A percentile compares a stretch with the other conserved stretches of the same genome.
Evolutionary conservation across 1,140 invertebrate genomes (phyloP).

Genomic region (Drosophila ercepeae): DNA sequence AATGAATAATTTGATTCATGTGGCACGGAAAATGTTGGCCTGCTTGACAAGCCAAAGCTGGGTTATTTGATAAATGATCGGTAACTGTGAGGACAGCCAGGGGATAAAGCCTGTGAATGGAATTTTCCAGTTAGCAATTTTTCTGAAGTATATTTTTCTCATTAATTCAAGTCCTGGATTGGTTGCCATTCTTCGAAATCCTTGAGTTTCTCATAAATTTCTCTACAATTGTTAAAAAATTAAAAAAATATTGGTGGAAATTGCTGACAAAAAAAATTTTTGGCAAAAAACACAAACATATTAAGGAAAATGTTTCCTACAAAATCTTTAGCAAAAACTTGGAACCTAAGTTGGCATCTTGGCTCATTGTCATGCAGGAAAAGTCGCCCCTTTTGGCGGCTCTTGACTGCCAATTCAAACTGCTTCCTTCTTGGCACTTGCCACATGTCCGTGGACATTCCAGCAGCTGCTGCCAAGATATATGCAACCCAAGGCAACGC

Average conservation of each 20-base stretch:
- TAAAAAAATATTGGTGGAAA: too few relatives aligned
- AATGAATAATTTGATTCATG: slow-evolving; percentile 17
- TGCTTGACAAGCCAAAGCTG: slow-evolving; percentile 35
- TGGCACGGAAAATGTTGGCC: slow-evolving; percentile 6
- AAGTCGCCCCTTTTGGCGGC: slow-evolving; percentile 21
- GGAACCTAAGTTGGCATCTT: not conserved
- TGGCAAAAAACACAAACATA: not conserved
- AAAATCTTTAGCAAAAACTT: not conserved
- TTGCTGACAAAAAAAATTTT: not conserved
- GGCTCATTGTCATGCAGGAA: slow-evolving; percentile 51
- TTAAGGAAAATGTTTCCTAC: not conserved
- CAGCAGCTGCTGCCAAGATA: slow-evolving; percentile 27
- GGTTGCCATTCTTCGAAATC: too few relatives aligned
- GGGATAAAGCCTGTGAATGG: slow-evolving; percentile 3
- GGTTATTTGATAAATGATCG: slow-evolving; percentile 60
- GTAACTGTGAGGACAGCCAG: slow-evolving; percentile 5
- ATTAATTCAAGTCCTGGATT: not conserved
- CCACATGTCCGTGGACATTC: slow-evolving; percentile 21
- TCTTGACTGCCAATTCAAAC: slow-evolving; percentile 12
- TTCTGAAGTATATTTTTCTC: not conserved
- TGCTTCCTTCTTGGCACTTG: slow-evolving; percentile 18
- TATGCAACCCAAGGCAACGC: not conserved
- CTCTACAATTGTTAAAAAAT: too few relatives aligned
- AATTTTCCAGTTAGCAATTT: not conserved
- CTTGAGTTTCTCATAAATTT: too few relatives aligned